phyloP scores from a whole-genome alignment of 2,113 vertebrate genomes.

The Lota lota region DNA sequence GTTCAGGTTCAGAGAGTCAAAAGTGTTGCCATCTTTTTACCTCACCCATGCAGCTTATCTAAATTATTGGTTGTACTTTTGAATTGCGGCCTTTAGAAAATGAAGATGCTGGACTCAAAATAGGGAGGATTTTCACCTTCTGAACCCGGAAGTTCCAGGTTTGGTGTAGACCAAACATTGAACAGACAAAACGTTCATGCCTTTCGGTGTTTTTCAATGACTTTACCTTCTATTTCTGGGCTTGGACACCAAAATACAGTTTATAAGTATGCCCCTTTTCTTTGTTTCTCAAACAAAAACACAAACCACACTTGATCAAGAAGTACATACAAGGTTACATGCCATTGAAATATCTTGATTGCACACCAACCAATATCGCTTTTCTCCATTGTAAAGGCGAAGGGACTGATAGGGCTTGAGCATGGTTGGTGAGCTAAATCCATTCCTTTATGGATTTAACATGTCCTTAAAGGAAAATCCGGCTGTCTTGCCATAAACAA shows the following conservation, averaged over 20 bases:
- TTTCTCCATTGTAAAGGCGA: no score
- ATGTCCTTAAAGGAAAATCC: conserved; percentile 54
- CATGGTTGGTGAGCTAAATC: conserved; percentile 19
- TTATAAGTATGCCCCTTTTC: conserved; percentile 8
- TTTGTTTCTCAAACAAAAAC: neutral
- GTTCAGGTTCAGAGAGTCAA: no score
- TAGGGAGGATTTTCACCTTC: no score
- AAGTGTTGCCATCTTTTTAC: no score
- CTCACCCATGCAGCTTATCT: no score
- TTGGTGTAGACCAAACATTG: conserved; percentile 30
- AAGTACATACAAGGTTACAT: conserved; percentile 10
- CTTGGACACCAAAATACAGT: conserved; percentile 35
- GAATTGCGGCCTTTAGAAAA: no score
- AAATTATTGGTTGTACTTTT: no score
- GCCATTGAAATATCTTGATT: conserved; percentile 6
- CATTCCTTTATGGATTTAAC: conserved; percentile 53
- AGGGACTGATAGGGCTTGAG: no score
- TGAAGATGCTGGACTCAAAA: no score
- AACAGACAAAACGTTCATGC: conserved; percentile 54
- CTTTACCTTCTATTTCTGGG: conserved; percentile 57
- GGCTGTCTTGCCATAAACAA: conserved; percentile 29
- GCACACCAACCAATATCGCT: no score
- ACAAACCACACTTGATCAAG: neutral
- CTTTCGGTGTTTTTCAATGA: conserved; percentile 43
- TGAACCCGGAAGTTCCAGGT: neutral